Conservation (phyloP, 2,797 vertebrate genomes). For the Allobates femoralis region DNA sequence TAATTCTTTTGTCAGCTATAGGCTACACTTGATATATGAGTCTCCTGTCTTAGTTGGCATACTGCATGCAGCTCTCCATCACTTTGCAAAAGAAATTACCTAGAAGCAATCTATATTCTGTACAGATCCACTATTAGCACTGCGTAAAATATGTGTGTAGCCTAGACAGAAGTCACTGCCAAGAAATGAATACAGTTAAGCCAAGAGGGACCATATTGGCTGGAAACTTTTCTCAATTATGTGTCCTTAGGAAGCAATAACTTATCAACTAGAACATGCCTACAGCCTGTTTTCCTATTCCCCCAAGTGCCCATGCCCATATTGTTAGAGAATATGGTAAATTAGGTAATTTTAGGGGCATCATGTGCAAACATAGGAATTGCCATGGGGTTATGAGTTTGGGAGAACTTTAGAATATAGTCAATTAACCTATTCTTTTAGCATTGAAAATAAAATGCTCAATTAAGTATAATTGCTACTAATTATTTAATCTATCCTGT, state of each 20-base stretch:
- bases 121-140: not conserved
- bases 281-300: slow-evolving; percentile 13
- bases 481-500: not conserved
- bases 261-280: slow-evolving; percentile 47
- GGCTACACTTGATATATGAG: not conserved
- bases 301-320: not conserved
- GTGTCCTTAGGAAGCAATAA: slow-evolving; percentile 40
- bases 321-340: slow-evolving; percentile 9
- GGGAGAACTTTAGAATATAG: not conserved
- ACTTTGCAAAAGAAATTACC: not conserved
- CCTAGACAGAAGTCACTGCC: slow-evolving; percentile 29
- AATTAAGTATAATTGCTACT: not conserved
- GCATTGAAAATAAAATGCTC: not conserved
- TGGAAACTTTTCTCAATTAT: slow-evolving; percentile 43
- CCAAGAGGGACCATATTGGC: slow-evolving; percentile 35
- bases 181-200: slow-evolving; percentile 38
- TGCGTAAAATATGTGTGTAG: slow-evolving; percentile 25
- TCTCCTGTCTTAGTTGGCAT: not conserved
- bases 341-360: not conserved
- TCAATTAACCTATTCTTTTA: not conserved
- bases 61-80: not conserved
- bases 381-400: not conserved
- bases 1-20: not conserved
- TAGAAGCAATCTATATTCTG: slow-evolving; percentile 23
- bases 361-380: slow-evolving; percentile 13